Evolutionary conservation across 2,888 invertebrate genomes (phyloP).

Genomic region (Quadroppia sp.): DNA sequence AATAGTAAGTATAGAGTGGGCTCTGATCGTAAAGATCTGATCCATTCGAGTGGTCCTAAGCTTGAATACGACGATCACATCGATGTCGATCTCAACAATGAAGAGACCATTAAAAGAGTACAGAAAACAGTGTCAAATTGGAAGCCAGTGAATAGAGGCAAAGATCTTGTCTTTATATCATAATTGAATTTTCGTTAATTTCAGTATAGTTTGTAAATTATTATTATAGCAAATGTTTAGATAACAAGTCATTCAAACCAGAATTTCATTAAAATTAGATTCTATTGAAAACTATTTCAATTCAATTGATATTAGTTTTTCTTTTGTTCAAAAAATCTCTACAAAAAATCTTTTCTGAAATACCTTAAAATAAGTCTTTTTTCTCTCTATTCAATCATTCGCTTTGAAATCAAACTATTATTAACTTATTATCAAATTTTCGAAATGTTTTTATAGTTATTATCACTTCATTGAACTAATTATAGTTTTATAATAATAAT

Average conservation of each 20-base stretch:
- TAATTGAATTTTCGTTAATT: background rate
- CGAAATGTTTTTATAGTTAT: too few relatives aligned
- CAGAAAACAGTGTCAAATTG: background rate
- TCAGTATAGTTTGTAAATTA: background rate
- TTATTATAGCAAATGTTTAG: background rate
- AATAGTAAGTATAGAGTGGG: background rate
- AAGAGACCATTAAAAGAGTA: background rate
- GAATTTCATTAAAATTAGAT: background rate
- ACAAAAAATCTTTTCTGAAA: too few relatives aligned
- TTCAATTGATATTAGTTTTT: background rate
- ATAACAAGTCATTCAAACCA: background rate
- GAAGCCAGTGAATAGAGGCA: background rate
- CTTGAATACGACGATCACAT: background rate
- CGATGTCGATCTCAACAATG: slow-evolving; percentile 17
- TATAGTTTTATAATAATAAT: too few relatives aligned
- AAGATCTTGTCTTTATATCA: background rate
- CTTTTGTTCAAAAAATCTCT: background rate
- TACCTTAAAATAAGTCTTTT: too few relatives aligned
- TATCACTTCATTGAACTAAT: too few relatives aligned
- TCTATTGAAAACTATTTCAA: background rate
- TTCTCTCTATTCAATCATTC: too few relatives aligned
- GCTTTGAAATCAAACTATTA: too few relatives aligned
- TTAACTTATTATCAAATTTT: too few relatives aligned
- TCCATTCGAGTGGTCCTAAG: background rate
- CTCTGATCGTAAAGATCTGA: background rate